Evolutionary conservation across 1,140 invertebrate genomes (phyloP).

Genomic region (Helicoverpa armigera): DNA sequence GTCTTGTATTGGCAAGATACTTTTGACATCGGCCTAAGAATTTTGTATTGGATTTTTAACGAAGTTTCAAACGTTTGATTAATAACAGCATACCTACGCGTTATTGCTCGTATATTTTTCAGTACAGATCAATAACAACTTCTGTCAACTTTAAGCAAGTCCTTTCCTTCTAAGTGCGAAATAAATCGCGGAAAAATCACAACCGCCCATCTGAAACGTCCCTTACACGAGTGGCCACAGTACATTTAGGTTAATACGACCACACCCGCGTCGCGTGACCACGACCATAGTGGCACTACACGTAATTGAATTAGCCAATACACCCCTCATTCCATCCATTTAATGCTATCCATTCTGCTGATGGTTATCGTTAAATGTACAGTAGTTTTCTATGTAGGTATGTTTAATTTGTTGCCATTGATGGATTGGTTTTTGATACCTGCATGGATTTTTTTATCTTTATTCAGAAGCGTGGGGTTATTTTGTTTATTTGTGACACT

Average conservation of each 20-base stretch:
- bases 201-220: no score
- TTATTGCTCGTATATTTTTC: no score
- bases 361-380: conserved; percentile 44
- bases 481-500: background rate
- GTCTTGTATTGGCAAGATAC: no score
- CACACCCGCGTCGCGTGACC: conserved; percentile 52
- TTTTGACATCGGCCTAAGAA: no score
- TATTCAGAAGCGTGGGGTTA: background rate
- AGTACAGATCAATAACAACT: no score
- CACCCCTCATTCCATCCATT: conserved; percentile 38
- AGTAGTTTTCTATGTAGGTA: conserved; percentile 21
- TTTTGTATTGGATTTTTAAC: no score
- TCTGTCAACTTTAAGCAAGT: no score
- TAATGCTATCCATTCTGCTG: conserved; percentile 42
- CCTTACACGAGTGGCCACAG: background rate
- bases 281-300: conserved; percentile 23
- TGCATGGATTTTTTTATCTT: conserved; percentile 16
- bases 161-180: no score
- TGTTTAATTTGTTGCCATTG: conserved; percentile 34
- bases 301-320: conserved; percentile 52
- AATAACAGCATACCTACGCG: no score
- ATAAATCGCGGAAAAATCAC: no score
- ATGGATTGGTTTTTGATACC: conserved; percentile 5
- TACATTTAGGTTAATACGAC: conserved; percentile 48
- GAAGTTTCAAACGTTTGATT: no score